These are phyloP conservation scores for Dolichomitus sp. DNA, from an alignment of 2,888 invertebrate species.

Conservation along the genomic window DNA sequence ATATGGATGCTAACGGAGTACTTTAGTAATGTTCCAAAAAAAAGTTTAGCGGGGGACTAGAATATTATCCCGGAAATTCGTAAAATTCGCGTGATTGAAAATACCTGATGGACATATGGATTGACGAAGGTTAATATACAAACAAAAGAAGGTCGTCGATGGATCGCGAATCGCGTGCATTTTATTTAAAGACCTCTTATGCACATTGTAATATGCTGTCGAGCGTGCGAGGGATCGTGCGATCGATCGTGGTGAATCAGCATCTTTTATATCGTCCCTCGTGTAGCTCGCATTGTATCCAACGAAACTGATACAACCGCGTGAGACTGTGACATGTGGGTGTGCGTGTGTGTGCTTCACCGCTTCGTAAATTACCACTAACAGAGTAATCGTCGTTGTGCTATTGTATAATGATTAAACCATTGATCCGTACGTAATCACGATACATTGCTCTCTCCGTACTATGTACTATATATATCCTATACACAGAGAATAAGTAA, in stretches of 20 bases:
- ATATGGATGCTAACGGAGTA: too few relatives aligned
- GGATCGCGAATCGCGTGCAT: slow-evolving; percentile 58
- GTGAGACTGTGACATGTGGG: slow-evolving; percentile 70
- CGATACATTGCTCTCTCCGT: slow-evolving; percentile 57
- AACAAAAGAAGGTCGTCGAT: slow-evolving; percentile 20
- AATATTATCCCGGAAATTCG: background rate
- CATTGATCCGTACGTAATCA: slow-evolving; percentile 50
- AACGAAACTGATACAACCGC: slow-evolving; percentile 77
- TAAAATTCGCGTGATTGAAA: background rate
- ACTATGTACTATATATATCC: slow-evolving; percentile 63
- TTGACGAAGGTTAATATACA: slow-evolving; percentile 3
- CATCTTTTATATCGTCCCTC: slow-evolving; percentile 43
- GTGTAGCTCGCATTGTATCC: slow-evolving; percentile 75
- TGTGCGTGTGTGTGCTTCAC: slow-evolving; percentile 80
- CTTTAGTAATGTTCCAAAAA: background rate
- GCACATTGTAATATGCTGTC: slow-evolving; percentile 51
- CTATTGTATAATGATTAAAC: slow-evolving; percentile 67
- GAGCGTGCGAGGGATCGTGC: slow-evolving; percentile 60
- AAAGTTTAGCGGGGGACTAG: too few relatives aligned
- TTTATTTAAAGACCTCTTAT: slow-evolving; percentile 59
- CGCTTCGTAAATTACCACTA: slow-evolving; percentile 79
- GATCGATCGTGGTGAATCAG: slow-evolving; percentile 47
- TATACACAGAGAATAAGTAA: slow-evolving; percentile 16
- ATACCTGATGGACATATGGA: background rate
- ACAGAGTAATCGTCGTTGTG: slow-evolving; percentile 73